These are phyloP conservation scores for Ibidorhyncha struthersii DNA, from an alignment of 2,113 vertebrate genomes.

Conservation along the genomic window DNA sequence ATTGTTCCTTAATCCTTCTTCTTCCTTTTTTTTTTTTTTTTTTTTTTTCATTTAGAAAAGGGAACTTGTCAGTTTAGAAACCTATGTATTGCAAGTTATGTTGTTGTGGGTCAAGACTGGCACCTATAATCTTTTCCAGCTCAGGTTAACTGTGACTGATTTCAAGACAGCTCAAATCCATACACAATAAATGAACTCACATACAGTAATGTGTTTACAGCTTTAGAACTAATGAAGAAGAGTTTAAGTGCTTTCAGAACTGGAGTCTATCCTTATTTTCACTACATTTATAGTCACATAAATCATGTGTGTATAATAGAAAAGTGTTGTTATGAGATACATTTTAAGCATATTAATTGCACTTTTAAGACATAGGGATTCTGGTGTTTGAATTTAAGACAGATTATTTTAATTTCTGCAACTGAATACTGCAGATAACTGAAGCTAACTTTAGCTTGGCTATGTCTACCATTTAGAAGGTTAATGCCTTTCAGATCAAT, in stretches of 20 bases:
- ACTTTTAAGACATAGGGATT: conserved; percentile 5
- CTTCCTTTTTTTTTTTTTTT: neutral
- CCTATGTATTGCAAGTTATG: neutral
- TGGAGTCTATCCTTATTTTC: conserved; percentile 4
- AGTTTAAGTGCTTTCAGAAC: conserved; percentile 1
- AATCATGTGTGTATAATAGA: conserved; percentile 15
- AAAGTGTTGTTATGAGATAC: neutral
- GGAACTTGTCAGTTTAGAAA: neutral
- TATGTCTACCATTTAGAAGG: neutral
- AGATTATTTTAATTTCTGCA: conserved; percentile 32
- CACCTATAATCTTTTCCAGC: neutral
- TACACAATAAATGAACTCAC: conserved; percentile 25
- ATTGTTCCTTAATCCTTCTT: neutral
- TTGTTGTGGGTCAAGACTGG: neutral
- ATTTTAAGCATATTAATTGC: conserved; percentile 24
- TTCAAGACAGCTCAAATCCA: conserved; percentile 8
- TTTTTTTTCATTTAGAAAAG: neutral
- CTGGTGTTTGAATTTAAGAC: conserved; percentile 44
- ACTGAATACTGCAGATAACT: neutral
- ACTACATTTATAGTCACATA: neutral
- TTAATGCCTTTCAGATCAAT: conserved; percentile 3
- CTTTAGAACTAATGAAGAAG: conserved; percentile 23
- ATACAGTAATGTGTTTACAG: neutral
- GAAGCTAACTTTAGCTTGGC: conserved; percentile 1
- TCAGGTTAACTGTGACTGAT: conserved; percentile 9